These are phyloP conservation scores for Galago senegalensis DNA, from an alignment of 2,797 vertebrate genomes.

Conservation along the genomic window DNA sequence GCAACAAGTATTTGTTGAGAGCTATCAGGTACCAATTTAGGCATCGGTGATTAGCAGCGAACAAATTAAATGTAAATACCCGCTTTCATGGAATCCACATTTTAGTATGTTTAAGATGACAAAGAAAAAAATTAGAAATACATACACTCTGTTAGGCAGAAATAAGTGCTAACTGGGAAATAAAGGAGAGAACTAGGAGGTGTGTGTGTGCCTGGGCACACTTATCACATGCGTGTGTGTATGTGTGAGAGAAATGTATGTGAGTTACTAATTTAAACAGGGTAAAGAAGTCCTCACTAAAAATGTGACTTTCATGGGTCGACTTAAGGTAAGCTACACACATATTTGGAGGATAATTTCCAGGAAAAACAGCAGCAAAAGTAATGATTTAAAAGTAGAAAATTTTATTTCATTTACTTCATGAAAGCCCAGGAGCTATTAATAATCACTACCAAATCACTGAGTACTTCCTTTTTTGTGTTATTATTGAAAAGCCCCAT, in stretches of 20 bases:
- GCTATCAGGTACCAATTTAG: neutral
- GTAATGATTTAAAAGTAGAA: neutral
- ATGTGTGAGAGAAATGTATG: neutral
- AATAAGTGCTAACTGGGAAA: neutral
- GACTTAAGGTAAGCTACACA: neutral
- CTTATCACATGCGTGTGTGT: neutral
- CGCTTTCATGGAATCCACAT: neutral
- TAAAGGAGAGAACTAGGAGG: neutral
- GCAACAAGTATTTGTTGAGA: neutral
- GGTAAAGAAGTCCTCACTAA: neutral
- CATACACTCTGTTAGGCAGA: neutral
- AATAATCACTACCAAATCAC: neutral
- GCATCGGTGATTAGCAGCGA: neutral
- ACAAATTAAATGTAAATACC: neutral
- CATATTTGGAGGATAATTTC: neutral
- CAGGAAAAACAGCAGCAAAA: neutral
- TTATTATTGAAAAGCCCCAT: neutral
- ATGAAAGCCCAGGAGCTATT: neutral
- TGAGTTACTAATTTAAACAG: neutral
- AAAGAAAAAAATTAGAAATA: neutral
- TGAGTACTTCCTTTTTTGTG: neutral
- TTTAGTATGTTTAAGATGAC: neutral
- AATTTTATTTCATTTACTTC: neutral
- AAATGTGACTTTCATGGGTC: neutral
- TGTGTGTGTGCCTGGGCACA: too few species aligned